These are phyloP conservation scores for Pseudomyrmex pallidus DNA, from an alignment of 1,140 invertebrate species.

Conservation along the genomic window DNA sequence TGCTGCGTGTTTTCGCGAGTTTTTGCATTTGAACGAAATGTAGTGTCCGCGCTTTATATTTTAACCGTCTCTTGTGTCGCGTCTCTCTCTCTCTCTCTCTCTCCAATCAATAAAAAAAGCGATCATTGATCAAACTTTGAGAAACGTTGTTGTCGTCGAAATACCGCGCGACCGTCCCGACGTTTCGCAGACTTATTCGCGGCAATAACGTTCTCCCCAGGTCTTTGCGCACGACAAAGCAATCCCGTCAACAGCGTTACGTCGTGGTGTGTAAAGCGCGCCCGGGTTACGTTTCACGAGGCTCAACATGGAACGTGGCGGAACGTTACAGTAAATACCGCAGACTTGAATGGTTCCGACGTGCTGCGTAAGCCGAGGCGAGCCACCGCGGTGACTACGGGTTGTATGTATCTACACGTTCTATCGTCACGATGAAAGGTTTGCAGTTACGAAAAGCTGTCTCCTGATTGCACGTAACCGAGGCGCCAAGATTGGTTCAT, in stretches of 20 bases:
- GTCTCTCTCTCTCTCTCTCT: too few relatives aligned
- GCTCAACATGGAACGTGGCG: conserved; percentile 33
- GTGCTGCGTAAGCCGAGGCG: conserved; percentile 38
- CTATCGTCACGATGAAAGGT: conserved; percentile 59
- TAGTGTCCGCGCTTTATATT: conserved; percentile 3
- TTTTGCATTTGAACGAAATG: not conserved
- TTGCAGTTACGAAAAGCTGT: conserved; percentile 60
- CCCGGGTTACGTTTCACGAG: conserved; percentile 29
- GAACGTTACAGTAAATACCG: conserved; percentile 67
- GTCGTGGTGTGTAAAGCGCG: not conserved
- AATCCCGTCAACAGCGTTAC: not conserved
- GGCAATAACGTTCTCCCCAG: not conserved
- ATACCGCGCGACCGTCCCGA: not conserved
- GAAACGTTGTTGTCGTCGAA: not conserved
- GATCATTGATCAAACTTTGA: not conserved
- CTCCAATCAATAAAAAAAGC: not conserved
- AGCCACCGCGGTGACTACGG: not conserved
- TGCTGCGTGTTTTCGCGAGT: conserved; percentile 11
- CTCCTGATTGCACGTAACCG: conserved; percentile 67
- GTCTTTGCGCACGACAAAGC: not conserved
- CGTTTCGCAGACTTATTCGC: conserved; percentile 1
- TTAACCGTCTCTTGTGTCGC: conserved; percentile 9
- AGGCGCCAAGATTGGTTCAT: conserved; percentile 66
- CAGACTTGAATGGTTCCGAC: conserved; percentile 53
- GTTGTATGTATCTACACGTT: conserved; percentile 27